Percentiles rank a stretch among this genome's conserved stretches.
Evolutionary conservation across 2,113 vertebrate genomes (phyloP).

Genomic region (Nansenia antarctica): DNA sequence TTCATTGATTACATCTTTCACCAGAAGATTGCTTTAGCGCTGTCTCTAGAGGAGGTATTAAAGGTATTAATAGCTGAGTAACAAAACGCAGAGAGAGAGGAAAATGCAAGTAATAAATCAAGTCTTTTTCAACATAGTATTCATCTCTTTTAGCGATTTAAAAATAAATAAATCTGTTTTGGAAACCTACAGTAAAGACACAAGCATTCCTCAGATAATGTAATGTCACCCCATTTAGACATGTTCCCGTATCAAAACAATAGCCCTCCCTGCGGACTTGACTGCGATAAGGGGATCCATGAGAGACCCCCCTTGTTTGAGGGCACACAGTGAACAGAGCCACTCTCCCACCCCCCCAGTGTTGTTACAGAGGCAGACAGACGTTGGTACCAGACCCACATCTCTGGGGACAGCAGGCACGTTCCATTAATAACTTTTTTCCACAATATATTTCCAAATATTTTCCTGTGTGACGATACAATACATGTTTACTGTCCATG

Average conservation of each 20-base stretch:
- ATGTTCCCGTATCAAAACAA: background rate
- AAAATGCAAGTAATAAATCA: background rate
- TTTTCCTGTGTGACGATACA: background rate
- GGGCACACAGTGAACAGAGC: background rate
- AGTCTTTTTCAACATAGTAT: background rate
- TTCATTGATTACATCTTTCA: conserved; percentile 29
- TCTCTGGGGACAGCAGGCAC: conserved; percentile 22
- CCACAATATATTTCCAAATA: conserved; percentile 13
- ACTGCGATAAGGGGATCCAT: conserved; percentile 3
- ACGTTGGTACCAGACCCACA: conserved; percentile 31
- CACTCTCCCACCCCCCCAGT: background rate
- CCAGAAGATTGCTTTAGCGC: conserved; percentile 7
- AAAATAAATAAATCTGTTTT: background rate
- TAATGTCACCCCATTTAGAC: background rate
- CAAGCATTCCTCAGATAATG: too few species aligned
- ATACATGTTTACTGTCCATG: background rate
- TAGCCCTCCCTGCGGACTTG: background rate
- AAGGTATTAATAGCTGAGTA: background rate
- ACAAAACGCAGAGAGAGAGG: background rate
- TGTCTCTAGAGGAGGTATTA: background rate
- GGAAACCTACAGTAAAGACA: background rate
- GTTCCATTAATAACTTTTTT: conserved; percentile 28
- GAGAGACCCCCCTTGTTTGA: background rate
- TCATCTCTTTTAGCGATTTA: background rate
- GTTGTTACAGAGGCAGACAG: conserved; percentile 32